These are phyloP conservation scores for Pectinophora gossypiella DNA, from an alignment of 1,140 invertebrate species.

Conservation along the genomic window DNA sequence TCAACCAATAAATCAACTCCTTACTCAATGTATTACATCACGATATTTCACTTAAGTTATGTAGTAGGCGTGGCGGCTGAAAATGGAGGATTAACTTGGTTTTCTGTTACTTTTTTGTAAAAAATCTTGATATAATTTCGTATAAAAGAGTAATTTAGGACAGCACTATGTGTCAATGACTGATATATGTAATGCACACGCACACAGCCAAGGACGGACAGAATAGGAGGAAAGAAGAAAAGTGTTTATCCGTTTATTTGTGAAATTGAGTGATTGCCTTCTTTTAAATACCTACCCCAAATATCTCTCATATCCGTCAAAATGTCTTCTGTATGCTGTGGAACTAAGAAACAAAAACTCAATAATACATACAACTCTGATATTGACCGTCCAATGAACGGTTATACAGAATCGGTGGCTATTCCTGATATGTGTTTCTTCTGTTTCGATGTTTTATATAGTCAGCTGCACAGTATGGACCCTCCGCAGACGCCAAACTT, in stretches of 20 bases:
- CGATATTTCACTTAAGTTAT: too few relatives aligned
- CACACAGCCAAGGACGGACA: not conserved
- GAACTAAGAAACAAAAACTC: conserved; percentile 91
- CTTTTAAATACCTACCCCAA: not conserved
- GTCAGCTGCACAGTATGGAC: conserved; percentile 93
- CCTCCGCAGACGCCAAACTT: conserved; percentile 93
- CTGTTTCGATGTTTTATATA: conserved; percentile 98
- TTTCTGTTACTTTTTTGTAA: too few relatives aligned
- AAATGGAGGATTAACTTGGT: too few relatives aligned
- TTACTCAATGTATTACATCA: too few relatives aligned
- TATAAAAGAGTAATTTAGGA: too few relatives aligned
- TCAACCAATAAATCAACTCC: too few relatives aligned
- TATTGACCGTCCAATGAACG: conserved; percentile 76
- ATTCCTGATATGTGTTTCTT: conserved; percentile 98
- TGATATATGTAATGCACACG: too few relatives aligned
- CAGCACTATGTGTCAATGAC: too few relatives aligned
- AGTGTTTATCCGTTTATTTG: not conserved
- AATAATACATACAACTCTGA: conserved; percentile 80
- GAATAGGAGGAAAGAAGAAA: not conserved
- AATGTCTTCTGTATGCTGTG: conserved; percentile 92
- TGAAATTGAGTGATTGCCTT: not conserved
- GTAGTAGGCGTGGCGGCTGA: too few relatives aligned
- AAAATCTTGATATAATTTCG: too few relatives aligned
- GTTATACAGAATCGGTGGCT: conserved; percentile 82
- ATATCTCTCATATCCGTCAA: not conserved